Conservation (phyloP, 1,140 invertebrate species). For the Globodera ellingtonae region DNA sequence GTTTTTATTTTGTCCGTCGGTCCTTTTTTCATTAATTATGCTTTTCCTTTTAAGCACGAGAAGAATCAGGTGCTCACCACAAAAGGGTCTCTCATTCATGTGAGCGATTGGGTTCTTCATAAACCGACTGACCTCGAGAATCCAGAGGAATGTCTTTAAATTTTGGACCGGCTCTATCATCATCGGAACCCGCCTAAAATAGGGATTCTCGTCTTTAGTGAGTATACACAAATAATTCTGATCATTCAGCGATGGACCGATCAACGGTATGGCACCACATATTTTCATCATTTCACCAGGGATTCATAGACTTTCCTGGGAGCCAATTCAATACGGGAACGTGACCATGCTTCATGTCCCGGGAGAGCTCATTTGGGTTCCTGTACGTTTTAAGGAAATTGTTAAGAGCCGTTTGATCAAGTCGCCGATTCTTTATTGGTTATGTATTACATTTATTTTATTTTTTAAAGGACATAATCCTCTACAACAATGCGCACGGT, state of each 20-base stretch:
- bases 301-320: constrained; percentile 73
- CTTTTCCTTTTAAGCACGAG: constrained; percentile 74
- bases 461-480: constrained; percentile 76
- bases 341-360: constrained; percentile 72
- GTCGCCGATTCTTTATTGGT: neutral
- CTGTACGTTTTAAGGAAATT: neutral
- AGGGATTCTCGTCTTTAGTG: neutral
- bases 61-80: constrained; percentile 93
- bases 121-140: too few relatives aligned
- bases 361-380: constrained; percentile 33
- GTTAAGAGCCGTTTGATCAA: neutral
- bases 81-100: constrained; percentile 90
- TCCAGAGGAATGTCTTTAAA: too few relatives aligned
- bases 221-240: too few relatives aligned
- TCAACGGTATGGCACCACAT: constrained; percentile 76
- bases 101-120: constrained; percentile 69
- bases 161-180: too few relatives aligned
- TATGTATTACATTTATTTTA: too few relatives aligned
- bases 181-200: neutral
- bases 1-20: too few relatives aligned
- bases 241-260: constrained; percentile 83
- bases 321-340: constrained; percentile 71
- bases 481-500: constrained; percentile 75
- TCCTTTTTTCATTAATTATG: neutral
- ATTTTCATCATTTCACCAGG: neutral